Evolutionary conservation across 2,888 invertebrate species (phyloP).

Genomic region (Antheraea yamamai): DNA sequence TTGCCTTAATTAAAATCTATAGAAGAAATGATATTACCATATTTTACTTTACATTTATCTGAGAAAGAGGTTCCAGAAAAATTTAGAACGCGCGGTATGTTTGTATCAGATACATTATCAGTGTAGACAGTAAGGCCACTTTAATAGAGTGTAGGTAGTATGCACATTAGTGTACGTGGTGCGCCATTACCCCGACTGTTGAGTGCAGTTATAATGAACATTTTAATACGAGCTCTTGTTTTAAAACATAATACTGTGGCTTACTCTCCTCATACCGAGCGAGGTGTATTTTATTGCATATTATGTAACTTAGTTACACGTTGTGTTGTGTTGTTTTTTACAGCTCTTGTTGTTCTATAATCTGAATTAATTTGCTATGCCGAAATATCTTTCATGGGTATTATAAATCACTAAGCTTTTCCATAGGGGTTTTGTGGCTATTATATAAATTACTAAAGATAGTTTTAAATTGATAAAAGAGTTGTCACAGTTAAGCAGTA

Average conservation of each 20-base stretch:
- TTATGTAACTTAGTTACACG: background rate
- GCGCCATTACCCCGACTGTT: constrained; percentile 1
- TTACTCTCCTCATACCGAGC: background rate
- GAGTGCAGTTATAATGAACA: constrained; percentile 13
- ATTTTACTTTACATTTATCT: background rate
- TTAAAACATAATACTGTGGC: constrained; percentile 9
- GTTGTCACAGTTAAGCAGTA: no score
- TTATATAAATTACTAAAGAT: no score
- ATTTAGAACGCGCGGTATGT: background rate
- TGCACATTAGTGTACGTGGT: background rate
- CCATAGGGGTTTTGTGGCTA: no score
- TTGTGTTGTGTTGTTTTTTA: background rate
- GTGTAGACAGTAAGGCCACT: background rate
- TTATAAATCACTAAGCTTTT: no score
- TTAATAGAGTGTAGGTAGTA: background rate
- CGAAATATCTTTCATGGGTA: no score
- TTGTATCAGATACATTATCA: background rate
- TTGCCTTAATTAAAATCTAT: no score
- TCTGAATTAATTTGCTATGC: no score
- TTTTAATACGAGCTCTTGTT: constrained; percentile 10
- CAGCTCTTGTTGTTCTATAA: background rate
- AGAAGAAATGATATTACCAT: no score
- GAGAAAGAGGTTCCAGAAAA: background rate
- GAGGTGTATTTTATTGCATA: background rate
- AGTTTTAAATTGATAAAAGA: no score